Percentiles rank a stretch among this genome's conserved stretches.
Conservation (phyloP, 2,113 vertebrate genomes). For the Cebidichthys violaceus region DNA sequence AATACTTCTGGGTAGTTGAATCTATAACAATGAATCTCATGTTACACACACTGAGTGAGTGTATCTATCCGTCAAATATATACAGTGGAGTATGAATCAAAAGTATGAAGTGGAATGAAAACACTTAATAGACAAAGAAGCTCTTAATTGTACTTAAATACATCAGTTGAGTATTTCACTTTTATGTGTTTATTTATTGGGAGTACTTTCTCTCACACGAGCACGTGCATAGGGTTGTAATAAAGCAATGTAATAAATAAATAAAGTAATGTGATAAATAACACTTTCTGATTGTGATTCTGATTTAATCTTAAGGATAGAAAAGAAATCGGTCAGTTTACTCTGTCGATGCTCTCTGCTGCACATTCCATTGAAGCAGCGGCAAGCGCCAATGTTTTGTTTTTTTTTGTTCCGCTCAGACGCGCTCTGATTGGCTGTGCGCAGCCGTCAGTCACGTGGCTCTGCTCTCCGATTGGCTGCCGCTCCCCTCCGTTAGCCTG, state of each 20-base stretch:
- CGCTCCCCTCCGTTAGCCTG: conserved; percentile 4
- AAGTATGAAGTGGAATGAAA: background rate
- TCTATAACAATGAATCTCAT: background rate
- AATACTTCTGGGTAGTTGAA: background rate
- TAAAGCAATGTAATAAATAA: background rate
- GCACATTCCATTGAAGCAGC: conserved; percentile 62
- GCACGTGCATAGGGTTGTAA: background rate
- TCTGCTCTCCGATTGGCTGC: conserved; percentile 62
- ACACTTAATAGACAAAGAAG: background rate
- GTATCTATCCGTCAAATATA: background rate
- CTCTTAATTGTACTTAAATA: background rate
- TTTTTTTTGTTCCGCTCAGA: background rate
- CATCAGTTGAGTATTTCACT: too few relatives aligned
- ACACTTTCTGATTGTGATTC: rapidly evolving
- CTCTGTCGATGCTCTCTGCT: background rate
- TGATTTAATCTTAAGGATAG: background rate
- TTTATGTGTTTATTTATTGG: background rate
- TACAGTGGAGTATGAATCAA: background rate
- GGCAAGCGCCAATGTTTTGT: background rate
- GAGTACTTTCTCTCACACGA: background rate
- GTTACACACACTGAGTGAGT: background rate
- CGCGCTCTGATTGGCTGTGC: conserved; percentile 42
- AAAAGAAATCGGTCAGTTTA: too few relatives aligned
- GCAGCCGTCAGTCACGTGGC: conserved; percentile 23
- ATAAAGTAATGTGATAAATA: background rate